phyloP scores from a whole-genome alignment of 1,140 invertebrate genomes.

The Lordiphosa stackelbergi region DNA sequence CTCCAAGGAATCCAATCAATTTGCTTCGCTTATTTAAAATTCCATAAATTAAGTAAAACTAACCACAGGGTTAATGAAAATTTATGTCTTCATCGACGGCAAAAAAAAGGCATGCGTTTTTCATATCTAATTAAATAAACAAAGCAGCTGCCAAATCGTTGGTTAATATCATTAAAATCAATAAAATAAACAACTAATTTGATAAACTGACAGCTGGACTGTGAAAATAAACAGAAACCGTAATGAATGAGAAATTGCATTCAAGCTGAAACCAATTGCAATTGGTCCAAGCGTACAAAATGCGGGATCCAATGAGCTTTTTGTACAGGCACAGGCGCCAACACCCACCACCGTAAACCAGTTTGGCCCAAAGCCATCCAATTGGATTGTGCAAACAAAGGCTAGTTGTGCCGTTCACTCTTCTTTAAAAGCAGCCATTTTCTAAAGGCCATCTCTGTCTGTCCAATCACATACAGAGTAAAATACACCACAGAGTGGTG shows the following conservation, averaged over 20 bases:
- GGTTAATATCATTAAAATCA: constrained; percentile 72
- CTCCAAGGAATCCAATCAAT: constrained; percentile 19
- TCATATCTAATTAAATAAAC: constrained; percentile 47
- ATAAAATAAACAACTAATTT: constrained; percentile 67
- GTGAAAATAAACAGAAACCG: constrained; percentile 27
- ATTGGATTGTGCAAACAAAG: constrained; percentile 39
- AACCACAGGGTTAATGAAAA: constrained; percentile 57
- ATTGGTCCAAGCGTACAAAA: constrained; percentile 18
- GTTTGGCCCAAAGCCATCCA: constrained; percentile 42
- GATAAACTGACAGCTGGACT: constrained; percentile 48
- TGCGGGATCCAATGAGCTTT: constrained; percentile 27
- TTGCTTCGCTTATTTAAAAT: constrained; percentile 59
- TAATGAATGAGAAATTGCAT: constrained; percentile 26
- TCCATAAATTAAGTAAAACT: constrained; percentile 67
- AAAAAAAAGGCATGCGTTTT: constrained; percentile 24
- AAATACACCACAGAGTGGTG: constrained; percentile 23
- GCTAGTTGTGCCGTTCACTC: constrained; percentile 27
- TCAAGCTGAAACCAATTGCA: constrained; percentile 26
- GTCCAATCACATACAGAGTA: constrained; percentile 2
- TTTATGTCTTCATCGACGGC: constrained; percentile 62
- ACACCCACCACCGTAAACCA: constrained; percentile 46
- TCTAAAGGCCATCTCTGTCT: constrained; percentile 39
- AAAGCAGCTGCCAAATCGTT: constrained; percentile 43
- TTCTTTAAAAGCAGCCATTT: constrained; percentile 46
- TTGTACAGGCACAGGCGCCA: constrained; percentile 37